Base-by-base conservation (phyloP, 1,140 invertebrate species). In the Drosophila lacteicornis region DNA sequence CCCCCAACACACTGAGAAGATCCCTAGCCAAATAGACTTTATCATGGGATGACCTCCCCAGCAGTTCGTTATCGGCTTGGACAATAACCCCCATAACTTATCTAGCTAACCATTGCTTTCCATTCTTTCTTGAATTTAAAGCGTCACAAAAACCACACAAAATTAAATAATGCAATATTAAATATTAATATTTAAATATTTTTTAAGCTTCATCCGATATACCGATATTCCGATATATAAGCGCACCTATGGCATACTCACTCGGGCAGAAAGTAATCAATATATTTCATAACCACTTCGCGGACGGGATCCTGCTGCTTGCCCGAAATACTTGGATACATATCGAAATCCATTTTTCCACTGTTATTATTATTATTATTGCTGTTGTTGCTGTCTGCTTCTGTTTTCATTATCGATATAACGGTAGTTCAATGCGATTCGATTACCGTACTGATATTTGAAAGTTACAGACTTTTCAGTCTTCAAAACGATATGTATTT, bases 191-290 rank as follows among this genome's bases (percentile, higher is more conserved):
- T 33, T 33, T 33, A 33, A 8, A 33, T 8, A 9, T 36, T 36
- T 2, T 43, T 15, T 36, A 13, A 7, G 5, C 4, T 15, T 8
- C 19, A 11, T 12, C 12, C 11, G 27, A 33, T 33, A 33, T 13
- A 15, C 5, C 4, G 9, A 36, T 19, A 19, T 19, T 19, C 19
- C 19, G 19, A 19, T 19, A 19, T 19, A 19, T 49, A 12, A 36
- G 8, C 15, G 1, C 11, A 36, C 15, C 19, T 30, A 22, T 27
- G 8, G 42, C 15, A 62, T 94, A 95, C 94, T 95, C 79, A 95
- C 94, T 95, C 94, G 78, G 94, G 94, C 82, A 94, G 94, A 93
- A 95, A 95, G 91, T 95, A 95, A 93, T 95, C 94, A 76, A 95
- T 94, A 92, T 95, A 95, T 85, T 95, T 95, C 92, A 94, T 94